phyloP scores from a whole-genome alignment of 2,113 vertebrate genomes.

The Campylomormyrus numenius region DNA sequence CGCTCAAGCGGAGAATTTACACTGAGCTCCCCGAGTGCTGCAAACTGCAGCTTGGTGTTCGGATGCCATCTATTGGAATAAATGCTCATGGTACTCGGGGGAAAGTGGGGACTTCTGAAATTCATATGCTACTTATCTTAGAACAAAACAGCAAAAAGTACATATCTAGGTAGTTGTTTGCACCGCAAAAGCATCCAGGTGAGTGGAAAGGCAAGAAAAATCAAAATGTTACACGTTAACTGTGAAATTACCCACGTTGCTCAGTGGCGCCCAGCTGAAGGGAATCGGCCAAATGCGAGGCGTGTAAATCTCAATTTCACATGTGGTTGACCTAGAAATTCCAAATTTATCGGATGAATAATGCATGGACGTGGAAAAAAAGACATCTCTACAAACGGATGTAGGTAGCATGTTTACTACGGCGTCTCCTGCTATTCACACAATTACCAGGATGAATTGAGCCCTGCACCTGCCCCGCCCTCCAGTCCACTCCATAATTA shows the following conservation, averaged over 20 bases:
- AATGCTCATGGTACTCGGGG: conserved; percentile 52
- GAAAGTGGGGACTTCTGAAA: background rate
- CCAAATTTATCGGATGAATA: background rate
- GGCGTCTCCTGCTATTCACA: background rate
- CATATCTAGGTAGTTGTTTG: background rate
- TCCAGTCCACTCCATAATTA: background rate
- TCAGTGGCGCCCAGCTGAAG: background rate
- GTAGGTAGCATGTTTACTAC: background rate
- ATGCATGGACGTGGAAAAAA: background rate
- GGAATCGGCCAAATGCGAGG: background rate
- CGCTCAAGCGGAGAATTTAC: conserved; percentile 52
- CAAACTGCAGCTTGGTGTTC: conserved; percentile 80
- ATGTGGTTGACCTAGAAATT: conserved; percentile 7
- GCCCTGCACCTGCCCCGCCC: background rate
- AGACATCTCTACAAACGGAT: background rate
- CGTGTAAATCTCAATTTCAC: conserved; percentile 8
- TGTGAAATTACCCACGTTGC: background rate
- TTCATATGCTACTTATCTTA: background rate
- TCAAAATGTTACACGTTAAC: conserved; percentile 1
- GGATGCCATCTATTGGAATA: conserved; percentile 99
- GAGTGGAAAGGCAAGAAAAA: background rate
- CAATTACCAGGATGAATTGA: background rate
- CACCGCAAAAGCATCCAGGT: background rate
- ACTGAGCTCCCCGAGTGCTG: conserved; percentile 33
- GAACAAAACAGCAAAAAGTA: background rate